Evolutionary conservation across 2,113 vertebrate genomes (phyloP).

Genomic region (Cathartes aura): DNA sequence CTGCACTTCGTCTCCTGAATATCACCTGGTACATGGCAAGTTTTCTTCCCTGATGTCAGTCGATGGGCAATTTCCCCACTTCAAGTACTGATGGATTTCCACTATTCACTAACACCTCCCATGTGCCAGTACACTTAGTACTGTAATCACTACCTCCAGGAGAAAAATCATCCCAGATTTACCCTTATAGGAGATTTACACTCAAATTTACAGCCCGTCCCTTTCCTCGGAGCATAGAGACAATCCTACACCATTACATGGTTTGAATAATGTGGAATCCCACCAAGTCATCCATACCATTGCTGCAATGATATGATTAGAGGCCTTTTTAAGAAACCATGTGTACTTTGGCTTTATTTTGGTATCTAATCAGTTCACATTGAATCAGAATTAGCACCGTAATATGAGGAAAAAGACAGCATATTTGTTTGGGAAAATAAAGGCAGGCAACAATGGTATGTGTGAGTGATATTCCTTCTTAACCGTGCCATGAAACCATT

Average conservation of each 20-base stretch:
- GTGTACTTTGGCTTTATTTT: slow-evolving; percentile 32
- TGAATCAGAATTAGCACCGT: background rate
- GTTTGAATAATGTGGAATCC: background rate
- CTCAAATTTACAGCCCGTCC: background rate
- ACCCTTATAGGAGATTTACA: background rate
- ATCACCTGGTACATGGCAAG: background rate
- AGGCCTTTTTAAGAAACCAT: background rate
- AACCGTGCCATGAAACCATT: background rate
- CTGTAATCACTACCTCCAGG: background rate
- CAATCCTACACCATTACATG: background rate
- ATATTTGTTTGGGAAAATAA: slow-evolving; percentile 23
- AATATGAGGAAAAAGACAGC: background rate
- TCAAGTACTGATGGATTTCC: background rate
- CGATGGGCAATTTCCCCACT: background rate
- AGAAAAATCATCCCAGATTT: background rate
- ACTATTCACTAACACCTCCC: background rate
- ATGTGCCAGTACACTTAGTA: background rate
- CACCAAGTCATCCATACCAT: background rate
- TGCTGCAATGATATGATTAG: background rate
- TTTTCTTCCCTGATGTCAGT: background rate
- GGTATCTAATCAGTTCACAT: background rate
- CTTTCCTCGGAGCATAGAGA: background rate
- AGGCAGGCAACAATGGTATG: background rate
- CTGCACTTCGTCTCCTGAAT: background rate
- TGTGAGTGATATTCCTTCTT: background rate